A percentile compares a stretch with the other conserved stretches of the same genome.
Evolutionary conservation across 1,140 invertebrate genomes (phyloP).

Genomic region (Drosophila athabasca): DNA sequence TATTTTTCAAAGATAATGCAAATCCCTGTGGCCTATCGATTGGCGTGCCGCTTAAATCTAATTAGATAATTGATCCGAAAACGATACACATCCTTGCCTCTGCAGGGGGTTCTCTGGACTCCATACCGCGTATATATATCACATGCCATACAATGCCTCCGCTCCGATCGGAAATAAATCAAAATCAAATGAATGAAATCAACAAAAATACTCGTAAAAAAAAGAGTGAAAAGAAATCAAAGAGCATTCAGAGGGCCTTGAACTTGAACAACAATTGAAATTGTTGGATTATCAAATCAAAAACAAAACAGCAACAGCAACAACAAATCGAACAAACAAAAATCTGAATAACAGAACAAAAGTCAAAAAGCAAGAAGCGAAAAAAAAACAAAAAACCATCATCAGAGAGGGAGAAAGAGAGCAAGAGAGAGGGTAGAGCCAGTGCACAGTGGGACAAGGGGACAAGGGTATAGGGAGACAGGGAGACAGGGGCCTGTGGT

Average conservation of each 20-base stretch:
- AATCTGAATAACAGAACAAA: conserved; percentile 15
- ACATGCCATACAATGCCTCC: not conserved
- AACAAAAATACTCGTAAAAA: conserved; percentile 5
- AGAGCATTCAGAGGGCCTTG: conserved; percentile 55
- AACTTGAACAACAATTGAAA: conserved; percentile 73
- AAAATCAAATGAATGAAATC: conserved; percentile 19
- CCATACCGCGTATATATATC: no score
- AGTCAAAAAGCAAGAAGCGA: conserved; percentile 12
- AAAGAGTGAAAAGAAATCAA: conserved; percentile 29
- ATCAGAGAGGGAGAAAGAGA: not conserved
- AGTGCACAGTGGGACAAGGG: conserved; percentile 3
- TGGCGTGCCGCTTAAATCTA: no score
- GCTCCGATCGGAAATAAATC: conserved; percentile 21
- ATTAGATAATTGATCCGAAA: no score
- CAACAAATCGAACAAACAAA: conserved; percentile 16
- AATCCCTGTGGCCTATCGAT: no score
- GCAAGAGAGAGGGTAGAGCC: conserved; percentile 7
- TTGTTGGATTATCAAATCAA: conserved; percentile 67
- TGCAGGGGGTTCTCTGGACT: no score
- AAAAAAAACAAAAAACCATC: no score
- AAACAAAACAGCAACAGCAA: conserved; percentile 26
- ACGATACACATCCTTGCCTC: no score
- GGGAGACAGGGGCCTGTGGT: conserved; percentile 13
- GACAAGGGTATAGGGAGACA: conserved; percentile 9
- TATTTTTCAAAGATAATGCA: no score